A percentile compares a stretch with the other conserved stretches of the same genome.
These are phyloP conservation scores for Caenorhabditis remanei DNA, from an alignment of 1,140 invertebrate species.

Conservation along the genomic window DNA sequence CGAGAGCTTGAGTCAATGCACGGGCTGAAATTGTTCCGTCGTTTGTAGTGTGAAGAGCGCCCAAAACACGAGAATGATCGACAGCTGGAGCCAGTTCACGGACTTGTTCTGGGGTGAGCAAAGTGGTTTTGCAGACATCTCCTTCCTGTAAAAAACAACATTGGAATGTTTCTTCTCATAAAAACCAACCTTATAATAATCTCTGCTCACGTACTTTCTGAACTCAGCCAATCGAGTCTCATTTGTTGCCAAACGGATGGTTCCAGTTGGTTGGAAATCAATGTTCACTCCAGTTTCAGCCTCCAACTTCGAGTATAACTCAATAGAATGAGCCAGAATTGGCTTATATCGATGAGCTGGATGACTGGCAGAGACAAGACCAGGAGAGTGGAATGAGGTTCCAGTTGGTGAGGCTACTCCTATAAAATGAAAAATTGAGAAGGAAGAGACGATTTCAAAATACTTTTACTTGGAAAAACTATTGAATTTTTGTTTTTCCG, in stretches of 20 bases:
- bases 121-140: conserved; percentile 68
- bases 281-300: conserved; percentile 73
- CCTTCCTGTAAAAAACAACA: conserved; percentile 57
- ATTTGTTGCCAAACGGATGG: conserved; percentile 66
- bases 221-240: conserved; percentile 65
- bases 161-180: neutral
- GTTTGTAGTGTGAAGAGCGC: conserved; percentile 63
- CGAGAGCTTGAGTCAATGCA: conserved; percentile 57
- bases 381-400: conserved; percentile 66
- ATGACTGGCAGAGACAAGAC: conserved; percentile 70
- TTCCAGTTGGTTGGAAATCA: conserved; percentile 67
- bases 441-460: neutral
- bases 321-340: conserved; percentile 72
- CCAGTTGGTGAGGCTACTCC: conserved; percentile 56
- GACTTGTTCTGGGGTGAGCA: conserved; percentile 78
- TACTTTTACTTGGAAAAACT: no score
- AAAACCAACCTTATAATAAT: conserved; percentile 71
- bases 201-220: conserved; percentile 57
- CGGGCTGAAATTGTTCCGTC: conserved; percentile 58
- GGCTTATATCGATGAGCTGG: conserved; percentile 73
- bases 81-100: conserved; percentile 76
- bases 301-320: conserved; percentile 73
- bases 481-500: no score
- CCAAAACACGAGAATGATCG: conserved; percentile 69
- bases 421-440: neutral